Conservation (phyloP, 2,797 vertebrate genomes). For the Neosilurus mollespiculum region DNA sequence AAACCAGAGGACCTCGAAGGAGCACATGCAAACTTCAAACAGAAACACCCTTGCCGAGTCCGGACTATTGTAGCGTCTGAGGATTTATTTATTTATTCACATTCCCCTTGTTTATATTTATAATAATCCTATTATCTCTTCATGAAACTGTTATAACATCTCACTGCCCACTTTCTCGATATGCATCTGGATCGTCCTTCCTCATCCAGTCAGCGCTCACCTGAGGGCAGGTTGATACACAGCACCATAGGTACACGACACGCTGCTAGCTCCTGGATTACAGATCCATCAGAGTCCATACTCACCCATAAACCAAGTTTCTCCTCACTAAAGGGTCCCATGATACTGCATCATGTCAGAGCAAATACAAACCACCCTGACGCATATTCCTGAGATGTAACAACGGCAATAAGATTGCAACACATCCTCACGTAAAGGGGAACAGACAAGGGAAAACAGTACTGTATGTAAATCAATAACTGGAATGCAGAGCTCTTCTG, state of each 20-base stretch:
- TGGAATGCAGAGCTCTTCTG: not conserved
- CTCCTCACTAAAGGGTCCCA: not conserved
- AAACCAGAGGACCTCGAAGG: too few species aligned
- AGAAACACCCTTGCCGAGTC: too few species aligned
- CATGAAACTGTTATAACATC: not conserved
- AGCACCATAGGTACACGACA: not conserved
- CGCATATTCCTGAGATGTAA: not conserved
- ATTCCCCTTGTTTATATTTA: not conserved
- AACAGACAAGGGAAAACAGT: not conserved
- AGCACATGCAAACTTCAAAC: too few species aligned
- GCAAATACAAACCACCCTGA: not conserved
- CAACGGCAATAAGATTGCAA: not conserved
- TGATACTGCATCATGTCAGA: not conserved
- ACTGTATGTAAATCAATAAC: not conserved
- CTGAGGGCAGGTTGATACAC: not conserved
- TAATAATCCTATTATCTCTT: not conserved
- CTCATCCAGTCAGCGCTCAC: not conserved
- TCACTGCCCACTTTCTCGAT: not conserved
- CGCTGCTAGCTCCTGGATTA: not conserved
- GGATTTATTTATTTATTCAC: not conserved
- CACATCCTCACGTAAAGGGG: not conserved
- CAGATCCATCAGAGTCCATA: not conserved
- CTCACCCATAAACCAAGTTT: conserved; percentile 1
- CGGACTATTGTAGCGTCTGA: too few species aligned
- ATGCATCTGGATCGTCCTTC: not conserved